Percentiles rank a stretch among this genome's conserved stretches.
phyloP scores from a whole-genome alignment of 2,888 invertebrate species.

The Orgyia antiqua region DNA sequence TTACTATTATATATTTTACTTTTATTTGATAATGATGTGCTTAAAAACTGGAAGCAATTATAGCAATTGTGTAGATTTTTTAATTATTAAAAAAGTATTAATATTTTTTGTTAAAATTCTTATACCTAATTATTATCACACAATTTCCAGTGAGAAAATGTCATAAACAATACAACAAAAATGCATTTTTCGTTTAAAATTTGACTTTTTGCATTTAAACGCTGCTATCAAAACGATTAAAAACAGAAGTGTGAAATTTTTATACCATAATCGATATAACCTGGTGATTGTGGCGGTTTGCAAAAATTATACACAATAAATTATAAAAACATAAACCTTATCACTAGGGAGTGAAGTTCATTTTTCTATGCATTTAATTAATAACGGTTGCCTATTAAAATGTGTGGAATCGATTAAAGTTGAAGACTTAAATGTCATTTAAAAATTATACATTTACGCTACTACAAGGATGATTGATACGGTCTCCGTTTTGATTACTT shows the following conservation, averaged over 20 bases:
- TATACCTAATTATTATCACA: no score
- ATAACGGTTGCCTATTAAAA: constrained; percentile 34
- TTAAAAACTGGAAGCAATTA: no score
- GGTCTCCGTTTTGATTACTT: constrained; percentile 24
- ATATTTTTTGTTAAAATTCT: no score
- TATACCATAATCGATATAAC: constrained; percentile 8
- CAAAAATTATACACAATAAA: constrained; percentile 15
- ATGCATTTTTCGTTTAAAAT: no score
- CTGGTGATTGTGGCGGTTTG: constrained; percentile 9
- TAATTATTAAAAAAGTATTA: no score
- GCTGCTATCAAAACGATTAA: no score
- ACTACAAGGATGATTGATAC: constrained; percentile 30
- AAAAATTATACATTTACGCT: constrained; percentile 33
- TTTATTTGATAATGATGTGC: no score
- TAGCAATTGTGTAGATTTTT: no score
- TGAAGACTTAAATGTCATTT: constrained; percentile 41
- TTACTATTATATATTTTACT: no score
- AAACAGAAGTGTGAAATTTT: constrained; percentile 7
- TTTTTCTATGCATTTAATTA: constrained; percentile 4
- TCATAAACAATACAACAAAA: no score
- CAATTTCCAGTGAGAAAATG: no score
- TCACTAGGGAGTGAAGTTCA: fast-evolving
- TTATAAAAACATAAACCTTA: constrained; percentile 14
- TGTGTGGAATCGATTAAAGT: constrained; percentile 49
- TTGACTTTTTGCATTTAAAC: no score